phyloP scores from a whole-genome alignment of 2,888 invertebrate genomes.

The Meteorus colon region DNA sequence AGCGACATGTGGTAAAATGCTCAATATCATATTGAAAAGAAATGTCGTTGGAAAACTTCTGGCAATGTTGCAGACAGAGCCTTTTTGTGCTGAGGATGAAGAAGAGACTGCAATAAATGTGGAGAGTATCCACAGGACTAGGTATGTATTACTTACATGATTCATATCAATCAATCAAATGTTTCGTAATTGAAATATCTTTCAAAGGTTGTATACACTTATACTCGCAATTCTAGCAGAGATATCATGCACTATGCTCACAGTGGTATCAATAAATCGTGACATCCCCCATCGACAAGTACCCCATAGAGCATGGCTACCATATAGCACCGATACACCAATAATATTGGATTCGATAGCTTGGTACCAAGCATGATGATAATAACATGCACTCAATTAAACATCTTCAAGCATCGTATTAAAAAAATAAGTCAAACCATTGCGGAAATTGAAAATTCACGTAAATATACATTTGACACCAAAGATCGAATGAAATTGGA shows the following conservation, averaged over 20 bases:
- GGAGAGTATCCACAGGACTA: constrained; percentile 9
- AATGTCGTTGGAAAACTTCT: not conserved
- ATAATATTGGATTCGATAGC: constrained; percentile 48
- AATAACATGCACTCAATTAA: constrained; percentile 52
- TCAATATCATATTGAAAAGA: constrained; percentile 11
- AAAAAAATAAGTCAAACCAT: not conserved
- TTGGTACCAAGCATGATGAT: constrained; percentile 52
- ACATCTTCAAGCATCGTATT: constrained; percentile 44
- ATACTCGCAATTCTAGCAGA: not conserved
- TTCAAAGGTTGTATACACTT: not conserved
- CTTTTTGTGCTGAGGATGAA: constrained; percentile 7
- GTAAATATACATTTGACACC: not conserved
- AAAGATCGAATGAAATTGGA: not conserved
- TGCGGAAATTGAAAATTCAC: not conserved
- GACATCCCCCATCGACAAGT: constrained; percentile 44
- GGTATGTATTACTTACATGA: not conserved
- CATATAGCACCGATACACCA: constrained; percentile 46
- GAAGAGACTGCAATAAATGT: not conserved
- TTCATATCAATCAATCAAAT: not conserved
- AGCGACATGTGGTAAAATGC: constrained; percentile 3
- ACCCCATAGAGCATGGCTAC: constrained; percentile 53
- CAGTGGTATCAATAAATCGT: constrained; percentile 40
- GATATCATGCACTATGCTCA: constrained; percentile 32
- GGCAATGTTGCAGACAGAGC: not conserved
- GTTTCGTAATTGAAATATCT: not conserved